Conservation (phyloP, 2,113 vertebrate genomes). For the Sprattus sprattus region DNA sequence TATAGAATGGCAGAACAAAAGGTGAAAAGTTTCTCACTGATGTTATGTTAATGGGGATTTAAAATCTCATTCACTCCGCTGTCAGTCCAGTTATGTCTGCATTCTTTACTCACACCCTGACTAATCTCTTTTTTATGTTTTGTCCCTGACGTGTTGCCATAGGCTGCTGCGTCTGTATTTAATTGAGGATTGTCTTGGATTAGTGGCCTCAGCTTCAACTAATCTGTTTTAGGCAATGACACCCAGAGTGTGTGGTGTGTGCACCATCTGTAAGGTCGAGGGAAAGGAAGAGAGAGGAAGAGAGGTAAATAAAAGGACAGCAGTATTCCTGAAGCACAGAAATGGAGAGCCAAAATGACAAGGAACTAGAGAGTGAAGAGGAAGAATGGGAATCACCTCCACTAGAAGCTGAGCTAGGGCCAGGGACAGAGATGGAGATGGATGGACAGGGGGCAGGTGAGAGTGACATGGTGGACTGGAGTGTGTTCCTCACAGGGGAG, state of each 20-base stretch:
- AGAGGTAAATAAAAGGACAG: background rate
- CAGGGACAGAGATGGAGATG: background rate
- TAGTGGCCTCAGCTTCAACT: constrained; percentile 46
- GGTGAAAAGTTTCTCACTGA: background rate
- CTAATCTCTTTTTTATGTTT: constrained; percentile 20
- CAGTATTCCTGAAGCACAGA: background rate
- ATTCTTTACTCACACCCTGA: background rate
- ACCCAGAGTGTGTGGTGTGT: constrained; percentile 20
- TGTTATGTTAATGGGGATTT: background rate
- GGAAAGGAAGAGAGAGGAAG: background rate
- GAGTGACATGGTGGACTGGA: constrained; percentile 51
- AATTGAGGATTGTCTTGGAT: constrained; percentile 58
- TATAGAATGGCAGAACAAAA: background rate
- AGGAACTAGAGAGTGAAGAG: constrained; percentile 26
- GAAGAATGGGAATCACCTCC: constrained; percentile 23
- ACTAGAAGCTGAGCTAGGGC: constrained; percentile 22
- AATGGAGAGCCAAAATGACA: constrained; percentile 36
- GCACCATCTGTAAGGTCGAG: constrained; percentile 26
- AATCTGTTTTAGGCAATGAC: constrained; percentile 54
- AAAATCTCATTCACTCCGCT: background rate
- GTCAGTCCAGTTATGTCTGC: background rate
- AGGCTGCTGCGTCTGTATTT: constrained; percentile 44
- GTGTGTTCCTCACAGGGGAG: constrained; percentile 39
- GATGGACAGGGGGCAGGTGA: background rate
- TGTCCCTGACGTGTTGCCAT: constrained; percentile 27